Base-by-base conservation (phyloP, 2,797 vertebrate species). In the Danio kyathit region DNA sequence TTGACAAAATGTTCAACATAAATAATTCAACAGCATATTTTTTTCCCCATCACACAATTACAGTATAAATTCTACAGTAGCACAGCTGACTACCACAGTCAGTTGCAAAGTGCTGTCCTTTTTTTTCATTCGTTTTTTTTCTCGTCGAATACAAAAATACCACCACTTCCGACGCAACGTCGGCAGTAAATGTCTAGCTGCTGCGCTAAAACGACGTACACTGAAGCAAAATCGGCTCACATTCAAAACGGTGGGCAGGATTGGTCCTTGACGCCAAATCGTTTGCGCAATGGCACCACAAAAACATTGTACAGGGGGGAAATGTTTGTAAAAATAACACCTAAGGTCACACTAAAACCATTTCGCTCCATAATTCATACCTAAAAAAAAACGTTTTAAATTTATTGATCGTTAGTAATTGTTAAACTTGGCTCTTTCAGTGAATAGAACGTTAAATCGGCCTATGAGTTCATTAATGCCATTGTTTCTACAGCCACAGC, bases 41-140 rank as follows among this genome's bases (percentile, higher is more conserved):
- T 74, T 4, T 77, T 64, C 78, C 70, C 67, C 79, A 65, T 72
- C 69, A 80, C 85, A 81, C 70, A 76, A 83, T 82, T 76, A 85
- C 79, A 85, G 83, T 85, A 87, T 70, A 80, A 81, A 85, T 3
- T 79, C 44, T 71, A 67, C 89, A 91, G 92, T 90, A 93, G 93
- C 90, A 90, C 88, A 84, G 89, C 85, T 80, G 89, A 89, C 89
- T 87, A 90, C 87, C 29, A 29, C 29, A 29, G 29, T 29, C 79
- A 88, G 90, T 90, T 89, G 92, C 91, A 94, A 93, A 94, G 91
- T 93, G 94, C 92, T 87, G 89, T 89, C 89, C 82, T 88, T 83
- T 69, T 79, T 74, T 5, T 56, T 49, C 40, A n/a, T 75, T 14
- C 49, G 10, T 76, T 16, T 76, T 70, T 74, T 52, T 59, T 61